Evolutionary conservation across 2,797 vertebrate genomes (phyloP).

Genomic region (Mormyrus hasselquistii): DNA sequence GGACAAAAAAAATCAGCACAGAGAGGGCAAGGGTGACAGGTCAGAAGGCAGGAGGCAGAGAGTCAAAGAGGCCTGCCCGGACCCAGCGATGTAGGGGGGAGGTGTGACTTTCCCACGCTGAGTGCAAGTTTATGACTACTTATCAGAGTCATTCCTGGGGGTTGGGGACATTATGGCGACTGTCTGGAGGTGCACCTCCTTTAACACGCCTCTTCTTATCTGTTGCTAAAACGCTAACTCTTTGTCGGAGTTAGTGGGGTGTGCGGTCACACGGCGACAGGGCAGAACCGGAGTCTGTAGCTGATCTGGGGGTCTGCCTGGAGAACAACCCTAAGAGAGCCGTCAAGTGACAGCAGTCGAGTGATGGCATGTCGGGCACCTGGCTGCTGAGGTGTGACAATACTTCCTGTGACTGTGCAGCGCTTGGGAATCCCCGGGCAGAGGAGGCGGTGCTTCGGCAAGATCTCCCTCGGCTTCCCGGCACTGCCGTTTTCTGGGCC

Average conservation of each 20-base stretch:
- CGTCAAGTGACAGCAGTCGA: neutral
- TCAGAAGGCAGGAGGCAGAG: neutral
- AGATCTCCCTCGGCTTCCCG: neutral
- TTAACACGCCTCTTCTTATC: neutral
- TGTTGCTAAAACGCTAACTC: neutral
- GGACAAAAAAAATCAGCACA: neutral
- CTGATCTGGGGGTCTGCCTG: neutral
- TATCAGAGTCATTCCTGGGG: neutral
- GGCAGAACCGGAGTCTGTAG: neutral
- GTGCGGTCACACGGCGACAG: neutral
- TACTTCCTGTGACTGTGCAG: neutral
- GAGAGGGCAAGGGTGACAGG: neutral
- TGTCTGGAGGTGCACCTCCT: neutral
- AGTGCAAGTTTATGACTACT: neutral
- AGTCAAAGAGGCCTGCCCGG: neutral
- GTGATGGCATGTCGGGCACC: neutral
- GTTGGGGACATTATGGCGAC: neutral
- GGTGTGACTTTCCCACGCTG: neutral
- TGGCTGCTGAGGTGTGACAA: neutral
- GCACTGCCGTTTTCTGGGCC: neutral
- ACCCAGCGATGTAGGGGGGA: neutral
- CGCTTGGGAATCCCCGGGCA: neutral
- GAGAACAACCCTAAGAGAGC: neutral
- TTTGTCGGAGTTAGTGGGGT: neutral
- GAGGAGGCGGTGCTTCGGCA: neutral